These are phyloP conservation scores for Pelosia muscerda DNA, from an alignment of 2,888 invertebrate species.

Conservation along the genomic window DNA sequence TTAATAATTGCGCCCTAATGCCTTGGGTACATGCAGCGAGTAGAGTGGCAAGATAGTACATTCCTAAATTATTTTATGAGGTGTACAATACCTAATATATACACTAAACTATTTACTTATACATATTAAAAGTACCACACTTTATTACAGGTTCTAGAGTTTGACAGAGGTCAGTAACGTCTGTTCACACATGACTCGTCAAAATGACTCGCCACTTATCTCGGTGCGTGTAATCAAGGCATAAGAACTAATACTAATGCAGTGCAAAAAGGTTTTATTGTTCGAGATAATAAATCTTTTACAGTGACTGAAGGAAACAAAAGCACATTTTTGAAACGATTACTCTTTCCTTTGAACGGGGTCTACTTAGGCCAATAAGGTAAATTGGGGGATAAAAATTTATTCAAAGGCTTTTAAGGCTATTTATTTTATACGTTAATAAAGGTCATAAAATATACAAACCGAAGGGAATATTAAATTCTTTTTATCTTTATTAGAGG, in stretches of 20 bases:
- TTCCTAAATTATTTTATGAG: too few species aligned
- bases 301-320: neutral
- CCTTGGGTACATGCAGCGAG: too few species aligned
- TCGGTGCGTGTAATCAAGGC: neutral
- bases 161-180: too few species aligned
- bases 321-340: neutral
- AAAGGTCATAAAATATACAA: conserved; percentile 2
- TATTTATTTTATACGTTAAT: neutral
- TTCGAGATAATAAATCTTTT: neutral
- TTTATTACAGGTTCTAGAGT: too few species aligned
- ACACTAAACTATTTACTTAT: too few species aligned
- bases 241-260: neutral
- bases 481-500: neutral
- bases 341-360: neutral
- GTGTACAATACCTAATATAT: too few species aligned
- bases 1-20: too few species aligned
- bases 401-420: conserved; percentile 4
- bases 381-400: neutral
- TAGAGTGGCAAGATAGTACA: too few species aligned
- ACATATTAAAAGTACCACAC: too few species aligned
- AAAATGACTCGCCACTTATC: too few species aligned
- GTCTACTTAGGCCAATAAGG: conserved; percentile 1
- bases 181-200: too few species aligned
- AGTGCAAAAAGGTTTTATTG: conserved; percentile 2
- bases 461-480: neutral